Percentiles rank a stretch among this genome's conserved stretches.
These are phyloP conservation scores for Ophion slaviceki DNA, from an alignment of 2,888 invertebrate species.

Conservation along the genomic window DNA sequence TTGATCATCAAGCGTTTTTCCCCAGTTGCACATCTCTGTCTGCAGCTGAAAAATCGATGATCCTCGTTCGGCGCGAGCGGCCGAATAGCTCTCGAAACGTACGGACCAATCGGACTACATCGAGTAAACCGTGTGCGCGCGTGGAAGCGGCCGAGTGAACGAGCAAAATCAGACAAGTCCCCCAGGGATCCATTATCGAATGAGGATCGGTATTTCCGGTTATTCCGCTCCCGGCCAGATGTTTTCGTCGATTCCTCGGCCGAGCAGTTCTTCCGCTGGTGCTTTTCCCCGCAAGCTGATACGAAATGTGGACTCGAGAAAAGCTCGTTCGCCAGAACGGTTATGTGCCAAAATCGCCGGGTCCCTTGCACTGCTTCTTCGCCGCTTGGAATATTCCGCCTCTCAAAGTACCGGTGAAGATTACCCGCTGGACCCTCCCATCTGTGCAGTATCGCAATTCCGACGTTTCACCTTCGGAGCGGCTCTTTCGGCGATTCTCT, in stretches of 20 bases:
- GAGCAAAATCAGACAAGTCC: slow-evolving; percentile 19
- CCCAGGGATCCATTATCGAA: slow-evolving; percentile 45
- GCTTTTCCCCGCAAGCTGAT: slow-evolving; percentile 45
- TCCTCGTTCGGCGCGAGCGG: slow-evolving; percentile 14
- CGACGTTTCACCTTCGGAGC: slow-evolving; percentile 27
- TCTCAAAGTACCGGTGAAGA: slow-evolving; percentile 10
- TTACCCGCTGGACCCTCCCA: slow-evolving; percentile 14
- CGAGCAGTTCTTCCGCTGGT: slow-evolving; percentile 17
- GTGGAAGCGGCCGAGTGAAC: not conserved
- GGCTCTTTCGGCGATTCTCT: slow-evolving; percentile 14
- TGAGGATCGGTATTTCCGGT: slow-evolving; percentile 42
- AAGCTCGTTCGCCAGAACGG: slow-evolving; percentile 57
- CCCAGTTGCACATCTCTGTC: not conserved
- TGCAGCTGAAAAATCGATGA: slow-evolving; percentile 49
- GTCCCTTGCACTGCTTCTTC: not conserved
- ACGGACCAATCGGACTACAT: slow-evolving; percentile 55
- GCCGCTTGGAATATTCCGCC: slow-evolving; percentile 40
- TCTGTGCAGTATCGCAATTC: slow-evolving; percentile 18
- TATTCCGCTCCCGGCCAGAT: slow-evolving; percentile 38
- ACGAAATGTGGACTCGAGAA: slow-evolving; percentile 38
- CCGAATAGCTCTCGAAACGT: slow-evolving; percentile 57
- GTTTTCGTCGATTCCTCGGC: slow-evolving; percentile 50
- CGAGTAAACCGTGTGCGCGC: not conserved
- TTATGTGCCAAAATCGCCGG: slow-evolving; percentile 50
- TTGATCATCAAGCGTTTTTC: slow-evolving; percentile 7